phyloP scores from a whole-genome alignment of 1,140 invertebrate species.

The Fopius arisanus region DNA sequence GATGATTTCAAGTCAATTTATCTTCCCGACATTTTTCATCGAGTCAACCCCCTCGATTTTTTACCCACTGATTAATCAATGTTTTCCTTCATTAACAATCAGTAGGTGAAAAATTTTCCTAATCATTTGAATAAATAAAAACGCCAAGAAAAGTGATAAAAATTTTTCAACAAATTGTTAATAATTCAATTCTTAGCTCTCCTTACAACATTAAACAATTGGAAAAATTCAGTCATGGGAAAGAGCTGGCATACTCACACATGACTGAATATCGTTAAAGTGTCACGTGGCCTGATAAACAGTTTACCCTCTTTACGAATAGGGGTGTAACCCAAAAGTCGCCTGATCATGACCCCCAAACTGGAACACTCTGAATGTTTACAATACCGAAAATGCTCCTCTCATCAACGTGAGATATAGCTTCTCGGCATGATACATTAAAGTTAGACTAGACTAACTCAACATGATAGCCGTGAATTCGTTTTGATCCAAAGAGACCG shows the following conservation, averaged over 20 bases:
- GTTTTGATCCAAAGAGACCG: slow-evolving; percentile 51
- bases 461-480: slow-evolving; percentile 44
- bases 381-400: slow-evolving; percentile 10
- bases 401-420: slow-evolving; percentile 27
- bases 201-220: not conserved
- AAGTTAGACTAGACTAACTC: not conserved
- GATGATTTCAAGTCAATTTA: no score
- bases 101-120: no score
- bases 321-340: slow-evolving; percentile 9
- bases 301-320: slow-evolving; percentile 35
- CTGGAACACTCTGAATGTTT: slow-evolving; percentile 12
- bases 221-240: not conserved
- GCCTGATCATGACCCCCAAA: slow-evolving; percentile 13
- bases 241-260: not conserved
- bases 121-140: no score
- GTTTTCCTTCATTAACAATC: no score
- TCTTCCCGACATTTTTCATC: no score
- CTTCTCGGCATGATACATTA: not conserved
- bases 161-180: no score
- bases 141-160: no score
- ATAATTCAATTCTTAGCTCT: no score
- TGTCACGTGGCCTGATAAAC: slow-evolving; percentile 54
- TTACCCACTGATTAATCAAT: no score
- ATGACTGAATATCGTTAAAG: not conserved
- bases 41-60: no score